Percentiles rank a stretch among this genome's conserved stretches.
These are phyloP conservation scores for Sphenopsis melanotis DNA, from an alignment of 2,797 vertebrate genomes.

Conservation along the genomic window DNA sequence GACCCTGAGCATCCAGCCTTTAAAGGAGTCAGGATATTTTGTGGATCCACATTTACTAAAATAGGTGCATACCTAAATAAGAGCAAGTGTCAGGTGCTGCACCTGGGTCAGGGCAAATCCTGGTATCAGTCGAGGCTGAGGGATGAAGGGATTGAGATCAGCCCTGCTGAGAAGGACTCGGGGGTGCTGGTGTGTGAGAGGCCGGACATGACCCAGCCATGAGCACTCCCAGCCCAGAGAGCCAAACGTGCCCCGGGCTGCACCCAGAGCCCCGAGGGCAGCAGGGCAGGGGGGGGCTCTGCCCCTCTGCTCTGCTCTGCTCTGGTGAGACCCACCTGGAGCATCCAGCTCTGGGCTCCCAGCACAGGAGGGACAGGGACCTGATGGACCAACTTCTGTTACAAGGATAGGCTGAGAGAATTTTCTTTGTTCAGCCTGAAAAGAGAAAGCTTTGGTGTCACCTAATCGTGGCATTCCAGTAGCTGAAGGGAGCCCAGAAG, in stretches of 20 bases:
- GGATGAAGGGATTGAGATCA: neutral
- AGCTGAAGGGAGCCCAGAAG: neutral
- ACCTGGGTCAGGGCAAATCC: neutral
- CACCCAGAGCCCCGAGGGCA: neutral
- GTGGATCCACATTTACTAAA: neutral
- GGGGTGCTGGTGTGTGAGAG: neutral
- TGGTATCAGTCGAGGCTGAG: rapidly evolving
- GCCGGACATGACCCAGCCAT: too few species aligned
- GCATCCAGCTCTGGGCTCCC: neutral
- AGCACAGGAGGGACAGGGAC: neutral
- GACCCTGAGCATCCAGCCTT: neutral
- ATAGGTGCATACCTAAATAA: neutral
- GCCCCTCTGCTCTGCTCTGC: neutral
- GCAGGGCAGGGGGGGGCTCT: neutral
- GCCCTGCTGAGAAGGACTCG: neutral
- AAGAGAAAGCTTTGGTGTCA: neutral
- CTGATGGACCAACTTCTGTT: neutral
- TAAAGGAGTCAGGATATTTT: neutral
- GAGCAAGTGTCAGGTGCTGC: neutral
- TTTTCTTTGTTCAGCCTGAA: neutral
- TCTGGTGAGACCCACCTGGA: too few species aligned
- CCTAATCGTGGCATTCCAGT: neutral
- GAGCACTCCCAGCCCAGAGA: neutral
- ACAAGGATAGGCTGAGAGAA: neutral
- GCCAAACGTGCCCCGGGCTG: neutral